Base-by-base conservation (phyloP, 92 coral and sea anemone genomes). In the Epizoanthus scotinus region DNA sequence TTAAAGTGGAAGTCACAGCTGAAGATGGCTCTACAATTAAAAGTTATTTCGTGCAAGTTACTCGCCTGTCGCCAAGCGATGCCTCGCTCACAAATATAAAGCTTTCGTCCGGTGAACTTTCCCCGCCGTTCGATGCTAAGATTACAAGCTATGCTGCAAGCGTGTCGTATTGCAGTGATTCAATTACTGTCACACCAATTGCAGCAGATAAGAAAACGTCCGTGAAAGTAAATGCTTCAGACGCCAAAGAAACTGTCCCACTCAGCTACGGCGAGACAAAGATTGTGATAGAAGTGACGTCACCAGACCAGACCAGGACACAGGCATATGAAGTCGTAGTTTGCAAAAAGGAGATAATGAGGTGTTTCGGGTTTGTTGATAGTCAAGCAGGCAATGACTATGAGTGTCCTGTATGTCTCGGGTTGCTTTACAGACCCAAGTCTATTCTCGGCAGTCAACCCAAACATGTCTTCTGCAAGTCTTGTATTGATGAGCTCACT, bases 21-120 rank as follows among this genome's bases (percentile, higher is more conserved):
- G 99, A 93, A 84, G 96, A 95, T 91, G 99, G 99, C 1, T 60
- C 82, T 53, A 91, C 99, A 26, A 89, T 86, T 77, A 93, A 95
- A 72, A 95, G 87, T 86, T 95, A 95, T 73, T 75, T 86, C 79
- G 85, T 93, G 55, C 88, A 87, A 18, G 96, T 87, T 20, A 93
- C 87, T 2, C 87, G 99, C 18, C 82, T 95, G 69, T 95, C 98
- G 18, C 90, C 98, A 22, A 95, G 95, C 44, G 96, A 95, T 75
- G 98, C 99, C 9, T 89, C 95, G 0, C 90, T 95, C 27, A 65
- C 89, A 21, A 87, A 84, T 44, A 83, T 95, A 80, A 87, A 87
- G 42, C 85, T 91, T 59, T 90, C 98, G 47, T 36, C 80, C 26
- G 88, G 96, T 7, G 75, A 65, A 19, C 81, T 87, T 20, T 89